A percentile compares a stretch with the other conserved stretches of the same genome.
Conservation (phyloP, 1,140 invertebrate genomes). For the Zaprionus gabonicus region DNA sequence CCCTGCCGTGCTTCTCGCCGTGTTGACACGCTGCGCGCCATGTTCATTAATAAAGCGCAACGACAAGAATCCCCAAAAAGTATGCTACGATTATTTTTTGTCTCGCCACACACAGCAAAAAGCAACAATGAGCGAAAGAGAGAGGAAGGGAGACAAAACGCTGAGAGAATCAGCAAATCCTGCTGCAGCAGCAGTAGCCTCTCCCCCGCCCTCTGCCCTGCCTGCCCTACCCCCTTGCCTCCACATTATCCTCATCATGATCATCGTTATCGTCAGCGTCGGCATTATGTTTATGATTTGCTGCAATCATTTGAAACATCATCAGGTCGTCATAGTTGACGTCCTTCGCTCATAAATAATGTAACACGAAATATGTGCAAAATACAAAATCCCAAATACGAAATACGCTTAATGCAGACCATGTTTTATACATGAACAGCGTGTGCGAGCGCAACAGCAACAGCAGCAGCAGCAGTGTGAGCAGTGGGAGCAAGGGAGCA, state of each 20-base stretch:
- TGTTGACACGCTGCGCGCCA: constrained; percentile 56
- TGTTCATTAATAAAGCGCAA: constrained; percentile 76
- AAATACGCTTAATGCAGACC: constrained; percentile 51
- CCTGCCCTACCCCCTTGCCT: background rate
- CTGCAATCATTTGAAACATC: constrained; percentile 51
- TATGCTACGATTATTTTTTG: constrained; percentile 35
- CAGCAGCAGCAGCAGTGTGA: background rate
- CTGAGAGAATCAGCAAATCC: constrained; percentile 54
- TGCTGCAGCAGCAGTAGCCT: constrained; percentile 6
- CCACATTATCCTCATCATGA: constrained; percentile 12
- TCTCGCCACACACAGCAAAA: constrained; percentile 19
- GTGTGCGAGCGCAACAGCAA: background rate
- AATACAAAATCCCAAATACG: constrained; percentile 50
- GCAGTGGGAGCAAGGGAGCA: background rate
- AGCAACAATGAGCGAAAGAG: constrained; percentile 22
- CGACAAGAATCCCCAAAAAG: constrained; percentile 45
- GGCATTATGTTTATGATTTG: constrained; percentile 41
- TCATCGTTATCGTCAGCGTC: constrained; percentile 15
- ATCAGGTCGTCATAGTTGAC: constrained; percentile 43
- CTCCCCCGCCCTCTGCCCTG: background rate
- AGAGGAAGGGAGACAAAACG: background rate
- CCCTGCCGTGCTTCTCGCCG: background rate
- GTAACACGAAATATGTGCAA: constrained; percentile 35
- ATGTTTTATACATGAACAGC: constrained; percentile 48
- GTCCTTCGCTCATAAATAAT: constrained; percentile 55